phyloP scores from a whole-genome alignment of 2,888 invertebrate species.

The Uloborus plumipes region DNA sequence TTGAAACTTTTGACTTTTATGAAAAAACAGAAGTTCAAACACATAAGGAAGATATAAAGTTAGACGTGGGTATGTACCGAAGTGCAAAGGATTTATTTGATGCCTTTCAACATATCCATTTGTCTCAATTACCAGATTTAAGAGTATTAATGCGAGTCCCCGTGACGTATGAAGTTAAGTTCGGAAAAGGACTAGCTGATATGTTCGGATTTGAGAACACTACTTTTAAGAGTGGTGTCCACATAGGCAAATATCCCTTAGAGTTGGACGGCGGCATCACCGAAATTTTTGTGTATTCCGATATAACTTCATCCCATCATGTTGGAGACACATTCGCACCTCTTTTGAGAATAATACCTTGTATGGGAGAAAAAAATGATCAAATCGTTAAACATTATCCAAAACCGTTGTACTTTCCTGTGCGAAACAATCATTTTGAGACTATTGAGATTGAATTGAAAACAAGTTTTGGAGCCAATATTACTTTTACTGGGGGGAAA shows the following conservation, averaged over 20 bases:
- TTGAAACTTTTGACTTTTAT: slow-evolving; percentile 5
- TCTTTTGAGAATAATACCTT: slow-evolving; percentile 35
- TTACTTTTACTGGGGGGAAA: slow-evolving; percentile 17
- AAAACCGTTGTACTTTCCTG: slow-evolving; percentile 13
- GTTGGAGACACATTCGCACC: slow-evolving; percentile 30
- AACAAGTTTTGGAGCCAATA: slow-evolving; percentile 16
- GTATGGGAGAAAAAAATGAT: slow-evolving; percentile 28
- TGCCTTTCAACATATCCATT: slow-evolving; percentile 2
- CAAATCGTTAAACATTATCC: slow-evolving; percentile 37
- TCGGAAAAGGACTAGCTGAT: slow-evolving; percentile 12
- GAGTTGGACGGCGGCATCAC: slow-evolving; percentile 26
- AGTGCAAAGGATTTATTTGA: slow-evolving; percentile 2
- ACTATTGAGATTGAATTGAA: slow-evolving; percentile 20
- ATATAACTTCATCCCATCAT: slow-evolving; percentile 20
- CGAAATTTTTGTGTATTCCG: slow-evolving; percentile 39
- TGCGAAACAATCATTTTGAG: slow-evolving; percentile 20
- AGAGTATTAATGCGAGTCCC: slow-evolving; percentile 10
- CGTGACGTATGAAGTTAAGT: background rate
- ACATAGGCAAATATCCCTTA: slow-evolving; percentile 19
- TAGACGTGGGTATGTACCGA: slow-evolving; percentile 25
- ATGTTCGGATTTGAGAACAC: slow-evolving; percentile 7
- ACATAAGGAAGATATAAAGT: background rate
- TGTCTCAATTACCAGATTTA: slow-evolving; percentile 3
- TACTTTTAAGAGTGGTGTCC: background rate
- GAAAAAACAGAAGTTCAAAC: background rate